phyloP scores from a whole-genome alignment of 2,888 invertebrate species.

The Anticlea derivata region DNA sequence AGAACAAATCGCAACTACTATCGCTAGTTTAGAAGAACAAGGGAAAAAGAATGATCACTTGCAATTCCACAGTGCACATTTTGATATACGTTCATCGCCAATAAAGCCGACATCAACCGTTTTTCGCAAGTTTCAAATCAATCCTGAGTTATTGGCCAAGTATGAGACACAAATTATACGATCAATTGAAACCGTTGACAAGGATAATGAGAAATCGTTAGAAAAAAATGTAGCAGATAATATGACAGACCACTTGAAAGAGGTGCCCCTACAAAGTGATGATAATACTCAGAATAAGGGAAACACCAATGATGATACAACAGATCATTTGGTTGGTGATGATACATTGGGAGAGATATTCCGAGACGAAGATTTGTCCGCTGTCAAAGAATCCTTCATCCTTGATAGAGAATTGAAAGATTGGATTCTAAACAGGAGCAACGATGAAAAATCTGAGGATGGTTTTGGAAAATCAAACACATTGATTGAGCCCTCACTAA shows the following conservation, averaged over 20 bases:
- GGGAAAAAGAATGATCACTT: constrained; percentile 49
- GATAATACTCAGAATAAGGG: constrained; percentile 17
- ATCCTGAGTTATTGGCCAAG: constrained; percentile 65
- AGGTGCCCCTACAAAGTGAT: constrained; percentile 7
- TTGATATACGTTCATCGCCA: constrained; percentile 75
- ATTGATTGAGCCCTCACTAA: constrained; percentile 60
- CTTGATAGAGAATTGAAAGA: constrained; percentile 57
- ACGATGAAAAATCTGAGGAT: constrained; percentile 56
- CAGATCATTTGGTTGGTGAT: constrained; percentile 33
- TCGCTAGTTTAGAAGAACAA: constrained; percentile 31
- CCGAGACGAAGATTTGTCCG: constrained; percentile 53
- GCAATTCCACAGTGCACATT: constrained; percentile 73
- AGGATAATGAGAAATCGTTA: constrained; percentile 28
- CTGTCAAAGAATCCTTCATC: constrained; percentile 53
- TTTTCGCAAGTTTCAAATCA: constrained; percentile 74
- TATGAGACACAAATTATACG: constrained; percentile 64
- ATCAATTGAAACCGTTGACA: constrained; percentile 54
- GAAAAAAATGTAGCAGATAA: constrained; percentile 19
- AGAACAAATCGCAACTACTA: constrained; percentile 24
- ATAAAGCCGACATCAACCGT: constrained; percentile 71
- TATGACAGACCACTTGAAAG: constrained; percentile 10
- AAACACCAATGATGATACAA: constrained; percentile 15
- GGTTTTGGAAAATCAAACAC: constrained; percentile 59
- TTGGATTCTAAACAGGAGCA: constrained; percentile 57
- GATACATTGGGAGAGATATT: constrained; percentile 56